Base-by-base conservation (phyloP, 2,797 vertebrate species). In the Remorina albescens region DNA sequence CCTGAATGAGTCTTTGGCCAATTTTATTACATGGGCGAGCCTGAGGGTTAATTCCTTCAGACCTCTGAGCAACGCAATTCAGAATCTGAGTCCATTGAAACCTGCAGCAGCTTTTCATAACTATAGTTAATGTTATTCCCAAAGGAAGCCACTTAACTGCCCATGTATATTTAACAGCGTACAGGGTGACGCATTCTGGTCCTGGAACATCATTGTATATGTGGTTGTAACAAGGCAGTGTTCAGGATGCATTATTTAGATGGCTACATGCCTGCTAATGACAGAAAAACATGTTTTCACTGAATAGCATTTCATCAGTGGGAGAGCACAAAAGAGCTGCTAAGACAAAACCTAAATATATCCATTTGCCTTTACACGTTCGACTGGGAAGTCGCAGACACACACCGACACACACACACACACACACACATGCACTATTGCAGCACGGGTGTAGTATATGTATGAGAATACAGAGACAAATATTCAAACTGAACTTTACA, bases 161-260 rank as follows among this genome's bases (percentile, higher is more conserved):
- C 88, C 86, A 91, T 92, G 78, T 83, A 89, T 91, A 90, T 87
- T 92, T 91, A 87, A 90, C 60, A 61, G 44, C 2, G 1, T 71
- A 54, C 80, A 56, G 50, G 66, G 32, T 28, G n/a, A 74, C 32
- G 5, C 81, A 74, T 70, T 80, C 74, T 41, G 53, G 61, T 78
- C 71, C 69, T 71, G 28, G 70, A 86, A 84, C 81, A 80, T 76
- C 76, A 80, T 53, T 32, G 73, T 65, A 58, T 59, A 62, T 5
- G 34, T 75, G 46, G 69, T 55, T 42, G 37, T 74, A 68, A 81
- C 83, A 65, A 71, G 73, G 63, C 62, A 23, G 39, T 26, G 69
- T 62, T 84, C 30, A 42, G 23, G 50, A 91, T 93, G 71, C 85
- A 94, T 92, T 86, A 92, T 92, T 92, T 81, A 93, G 60, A 71